These are phyloP conservation scores for Solea solea DNA, from an alignment of 2,113 vertebrate species.

Conservation along the genomic window DNA sequence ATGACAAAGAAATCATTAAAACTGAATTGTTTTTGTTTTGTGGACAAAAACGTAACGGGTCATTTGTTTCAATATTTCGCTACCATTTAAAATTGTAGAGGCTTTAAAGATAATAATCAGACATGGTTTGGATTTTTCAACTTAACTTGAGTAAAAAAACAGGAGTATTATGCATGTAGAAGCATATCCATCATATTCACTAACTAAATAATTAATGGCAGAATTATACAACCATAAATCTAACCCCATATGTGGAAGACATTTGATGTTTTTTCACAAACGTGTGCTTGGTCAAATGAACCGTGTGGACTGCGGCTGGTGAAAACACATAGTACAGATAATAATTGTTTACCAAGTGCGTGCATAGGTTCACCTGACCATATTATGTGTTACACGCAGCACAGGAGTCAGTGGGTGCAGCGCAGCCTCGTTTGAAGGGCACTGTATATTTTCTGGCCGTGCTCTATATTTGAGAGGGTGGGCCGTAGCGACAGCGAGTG, in stretches of 20 bases:
- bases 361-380: background rate
- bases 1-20: no score
- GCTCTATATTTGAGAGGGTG: slow-evolving; percentile 70
- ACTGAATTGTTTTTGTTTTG: no score
- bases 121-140: no score
- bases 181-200: no score
- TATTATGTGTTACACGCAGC: background rate
- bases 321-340: background rate
- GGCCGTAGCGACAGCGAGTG: slow-evolving; percentile 77
- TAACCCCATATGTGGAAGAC: no score
- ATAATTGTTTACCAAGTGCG: no score
- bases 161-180: no score
- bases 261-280: no score
- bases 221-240: no score
- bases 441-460: slow-evolving; percentile 55
- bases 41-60: background rate
- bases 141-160: no score
- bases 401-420: background rate
- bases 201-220: no score
- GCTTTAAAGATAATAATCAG: background rate
- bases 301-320: background rate
- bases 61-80: slow-evolving; percentile 3
- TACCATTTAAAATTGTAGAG: background rate
- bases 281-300: no score
- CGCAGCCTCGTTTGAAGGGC: slow-evolving; percentile 20